Percentiles rank a stretch among this genome's conserved stretches.
phyloP scores from a whole-genome alignment of 2,797 vertebrate genomes.

The Dicrostonyx torquatus region DNA sequence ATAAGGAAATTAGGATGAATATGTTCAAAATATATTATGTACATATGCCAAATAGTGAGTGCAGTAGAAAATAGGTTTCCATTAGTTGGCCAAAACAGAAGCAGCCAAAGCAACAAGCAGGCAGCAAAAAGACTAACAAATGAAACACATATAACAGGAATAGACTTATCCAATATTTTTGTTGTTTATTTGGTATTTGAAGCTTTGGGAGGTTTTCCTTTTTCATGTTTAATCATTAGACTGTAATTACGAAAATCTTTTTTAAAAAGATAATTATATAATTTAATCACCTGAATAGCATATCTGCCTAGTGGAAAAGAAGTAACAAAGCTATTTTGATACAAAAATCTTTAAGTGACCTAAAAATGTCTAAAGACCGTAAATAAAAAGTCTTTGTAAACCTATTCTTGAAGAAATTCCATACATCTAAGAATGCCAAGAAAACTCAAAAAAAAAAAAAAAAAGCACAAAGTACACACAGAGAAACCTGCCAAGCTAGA shows the following conservation, averaged over 20 bases:
- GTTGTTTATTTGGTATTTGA: neutral
- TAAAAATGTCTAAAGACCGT: slow-evolving; percentile 20
- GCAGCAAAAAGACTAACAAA: neutral
- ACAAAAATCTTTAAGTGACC: slow-evolving; percentile 1
- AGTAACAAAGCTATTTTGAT: slow-evolving; percentile 37
- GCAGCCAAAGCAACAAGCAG: neutral
- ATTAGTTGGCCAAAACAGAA: neutral
- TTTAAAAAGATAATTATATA: neutral
- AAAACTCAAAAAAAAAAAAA: slow-evolving; percentile 30
- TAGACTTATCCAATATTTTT: neutral
- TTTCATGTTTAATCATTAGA: neutral
- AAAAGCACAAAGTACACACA: neutral
- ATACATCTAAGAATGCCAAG: neutral
- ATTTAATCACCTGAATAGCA: neutral
- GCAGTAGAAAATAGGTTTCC: neutral
- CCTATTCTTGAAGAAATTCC: slow-evolving; percentile 9
- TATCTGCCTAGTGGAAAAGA: neutral
- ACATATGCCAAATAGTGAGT: neutral
- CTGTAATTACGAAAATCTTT: slow-evolving; percentile 4
- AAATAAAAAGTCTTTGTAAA: slow-evolving; percentile 52
- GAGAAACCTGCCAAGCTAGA: neutral
- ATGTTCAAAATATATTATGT: neutral
- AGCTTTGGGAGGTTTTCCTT: neutral
- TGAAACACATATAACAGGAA: neutral
- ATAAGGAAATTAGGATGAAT: neutral